Base-by-base conservation (phyloP, 2,888 invertebrate genomes). In the Operophtera brumata region DNA sequence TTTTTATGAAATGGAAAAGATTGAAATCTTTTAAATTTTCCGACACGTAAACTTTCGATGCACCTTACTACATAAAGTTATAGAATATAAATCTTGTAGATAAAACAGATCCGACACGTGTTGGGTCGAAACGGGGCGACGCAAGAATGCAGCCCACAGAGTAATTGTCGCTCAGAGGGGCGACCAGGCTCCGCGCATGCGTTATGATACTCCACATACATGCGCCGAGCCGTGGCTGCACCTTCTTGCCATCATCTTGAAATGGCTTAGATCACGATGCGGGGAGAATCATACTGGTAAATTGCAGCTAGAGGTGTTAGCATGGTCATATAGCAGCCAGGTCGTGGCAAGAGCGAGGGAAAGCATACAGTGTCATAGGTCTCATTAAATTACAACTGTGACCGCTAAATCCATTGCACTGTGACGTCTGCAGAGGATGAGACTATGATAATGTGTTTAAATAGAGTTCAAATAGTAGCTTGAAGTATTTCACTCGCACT, bases 61-160 rank as follows among this genome's bases (percentile, higher is more conserved):
- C 47, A 34, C 46, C 6, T 25, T 35, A 36, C 34, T 26, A 14
- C 13, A 28, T 4, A 6, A 9, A 10, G 39, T 8, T 36, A 26
- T n/a, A 36, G 9, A 26, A 14, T 2, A 47, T 2, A 25, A 14
- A 14, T 34, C 6, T 30, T 30, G n/a, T 26, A 10, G 12, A n/a
- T 30, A 13, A 40, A 35, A 12, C 26, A 8, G 14, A 28, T 48
- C 13, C 20, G 8, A 32, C 44, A 54, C 60, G 61, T 58, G 58
- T 56, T 54, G n/a, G 43, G 47, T 36, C 54, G 37, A 54, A 52
- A 47, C 52, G 47, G 54, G 39, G 43, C 58, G 43, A 42, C 52
- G 56, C 48, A 59, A 59, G 60, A 62, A 64, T 64, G 64, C 64
- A 64, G 58, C 52, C 59, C 46, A 47, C 53, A 57, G 58, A 53